Evolutionary conservation across 2,888 invertebrate species (phyloP).

Genomic region (Pristionchus japonicus): DNA sequence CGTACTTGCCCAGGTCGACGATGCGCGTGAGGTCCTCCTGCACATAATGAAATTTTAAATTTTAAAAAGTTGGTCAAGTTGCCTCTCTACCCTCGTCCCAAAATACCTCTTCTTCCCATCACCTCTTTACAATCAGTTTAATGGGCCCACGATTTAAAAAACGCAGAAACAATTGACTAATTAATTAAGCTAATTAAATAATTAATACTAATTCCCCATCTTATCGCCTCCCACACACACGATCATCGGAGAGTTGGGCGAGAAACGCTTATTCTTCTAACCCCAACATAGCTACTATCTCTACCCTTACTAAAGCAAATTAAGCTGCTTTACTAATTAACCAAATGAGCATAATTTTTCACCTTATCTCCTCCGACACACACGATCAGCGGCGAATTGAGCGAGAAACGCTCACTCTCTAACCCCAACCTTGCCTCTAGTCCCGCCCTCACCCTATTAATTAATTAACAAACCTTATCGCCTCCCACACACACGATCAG

Average conservation of each 20-base stretch:
- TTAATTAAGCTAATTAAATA: not conserved
- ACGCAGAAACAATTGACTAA: not conserved
- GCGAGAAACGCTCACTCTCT: too few relatives aligned
- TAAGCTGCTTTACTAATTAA: not conserved
- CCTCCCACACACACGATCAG: slow-evolving; percentile 38
- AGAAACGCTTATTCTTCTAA: too few relatives aligned
- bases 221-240: slow-evolving; percentile 44
- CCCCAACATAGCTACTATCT: too few relatives aligned
- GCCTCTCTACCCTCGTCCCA: not conserved
- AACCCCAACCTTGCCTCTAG: too few relatives aligned
- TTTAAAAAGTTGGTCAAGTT: too few relatives aligned
- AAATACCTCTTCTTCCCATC: not conserved
- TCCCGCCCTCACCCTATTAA: too few relatives aligned
- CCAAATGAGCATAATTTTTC: too few relatives aligned
- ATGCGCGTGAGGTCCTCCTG: slow-evolving; percentile 64
- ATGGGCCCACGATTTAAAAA: too few relatives aligned
- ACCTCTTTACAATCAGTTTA: too few relatives aligned
- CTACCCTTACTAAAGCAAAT: too few relatives aligned
- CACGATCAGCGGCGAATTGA: slow-evolving; percentile 42
- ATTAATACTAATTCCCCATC: too few relatives aligned
- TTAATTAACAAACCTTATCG: not conserved
- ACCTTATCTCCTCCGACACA: slow-evolving; percentile 43
- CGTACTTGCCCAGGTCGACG: slow-evolving; percentile 63
- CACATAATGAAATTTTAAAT: too few relatives aligned
- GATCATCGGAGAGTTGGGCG: slow-evolving; percentile 42